Evolutionary conservation across 2,888 invertebrate genomes (phyloP).

Genomic region (Invenusta paracnida): DNA sequence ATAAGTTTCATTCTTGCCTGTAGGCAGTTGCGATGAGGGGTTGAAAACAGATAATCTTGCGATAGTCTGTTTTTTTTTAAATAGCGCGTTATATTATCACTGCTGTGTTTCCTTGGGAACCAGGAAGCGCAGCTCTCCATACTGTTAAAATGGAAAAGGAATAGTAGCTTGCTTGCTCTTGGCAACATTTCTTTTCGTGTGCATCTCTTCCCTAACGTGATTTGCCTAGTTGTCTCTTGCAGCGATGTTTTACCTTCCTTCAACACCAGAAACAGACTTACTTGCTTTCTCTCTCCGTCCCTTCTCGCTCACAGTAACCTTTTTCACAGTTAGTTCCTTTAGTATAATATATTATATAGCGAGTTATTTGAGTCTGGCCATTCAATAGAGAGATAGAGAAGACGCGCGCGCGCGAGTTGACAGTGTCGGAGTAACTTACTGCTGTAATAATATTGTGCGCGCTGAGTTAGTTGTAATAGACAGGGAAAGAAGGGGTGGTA

Average conservation of each 20-base stretch:
- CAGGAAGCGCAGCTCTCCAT: neutral
- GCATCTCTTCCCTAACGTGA: conserved; percentile 10
- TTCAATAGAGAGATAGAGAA: neutral
- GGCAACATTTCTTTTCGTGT: conserved; percentile 21
- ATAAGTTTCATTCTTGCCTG: conserved; percentile 1
- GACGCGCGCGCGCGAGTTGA: neutral
- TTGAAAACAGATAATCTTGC: conserved; percentile 23
- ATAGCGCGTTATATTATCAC: conserved; percentile 4
- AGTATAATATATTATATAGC: neutral
- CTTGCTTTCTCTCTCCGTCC: neutral
- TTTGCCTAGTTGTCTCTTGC: conserved; percentile 26
- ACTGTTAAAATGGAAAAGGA: neutral
- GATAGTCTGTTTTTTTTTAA: neutral
- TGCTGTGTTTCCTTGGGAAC: neutral
- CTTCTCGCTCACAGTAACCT: neutral
- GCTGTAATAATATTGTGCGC: neutral
- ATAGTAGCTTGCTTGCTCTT: conserved; percentile 12
- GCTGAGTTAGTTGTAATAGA: neutral
- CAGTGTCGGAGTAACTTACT: conserved; percentile 5
- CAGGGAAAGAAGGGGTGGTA: neutral
- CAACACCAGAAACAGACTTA: conserved; percentile 5
- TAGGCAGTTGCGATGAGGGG: conserved; percentile 10
- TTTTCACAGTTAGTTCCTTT: neutral
- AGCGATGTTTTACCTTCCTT: conserved; percentile 5
- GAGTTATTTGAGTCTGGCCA: conserved; percentile 12